A percentile compares a stretch with the other conserved stretches of the same genome.
phyloP scores from a whole-genome alignment of 2,113 vertebrate genomes.

The Jaculus jaculus region DNA sequence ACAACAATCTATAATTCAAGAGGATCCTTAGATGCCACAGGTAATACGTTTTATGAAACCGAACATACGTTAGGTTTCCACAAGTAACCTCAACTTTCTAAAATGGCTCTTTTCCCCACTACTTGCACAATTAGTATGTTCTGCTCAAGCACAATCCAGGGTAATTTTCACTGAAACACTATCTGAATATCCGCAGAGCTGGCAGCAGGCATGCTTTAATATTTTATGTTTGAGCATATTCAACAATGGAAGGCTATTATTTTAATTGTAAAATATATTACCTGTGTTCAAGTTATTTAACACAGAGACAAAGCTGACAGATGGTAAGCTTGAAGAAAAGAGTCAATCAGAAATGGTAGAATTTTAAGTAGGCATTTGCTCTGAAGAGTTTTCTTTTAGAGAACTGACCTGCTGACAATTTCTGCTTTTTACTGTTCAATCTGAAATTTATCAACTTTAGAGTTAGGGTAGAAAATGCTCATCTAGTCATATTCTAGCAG shows the following conservation, averaged over 20 bases:
- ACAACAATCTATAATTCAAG: background rate
- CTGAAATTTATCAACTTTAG: constrained; percentile 35
- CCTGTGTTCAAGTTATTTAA: constrained; percentile 57
- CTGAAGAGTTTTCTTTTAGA: constrained; percentile 20
- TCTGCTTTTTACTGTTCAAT: background rate
- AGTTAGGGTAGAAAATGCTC: background rate
- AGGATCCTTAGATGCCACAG: background rate
- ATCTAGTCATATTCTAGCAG: background rate
- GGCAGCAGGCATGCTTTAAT: constrained; percentile 35
- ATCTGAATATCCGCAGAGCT: constrained; percentile 25
- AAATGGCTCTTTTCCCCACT: background rate
- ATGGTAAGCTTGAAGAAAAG: background rate
- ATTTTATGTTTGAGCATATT: constrained; percentile 60
- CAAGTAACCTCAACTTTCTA: background rate
- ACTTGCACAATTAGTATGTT: background rate
- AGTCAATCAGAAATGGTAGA: background rate
- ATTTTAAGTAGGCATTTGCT: constrained; percentile 5
- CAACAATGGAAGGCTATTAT: constrained; percentile 35
- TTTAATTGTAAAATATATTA: constrained; percentile 64
- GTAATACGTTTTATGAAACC: background rate
- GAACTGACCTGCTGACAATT: background rate
- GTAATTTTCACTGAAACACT: constrained; percentile 25
- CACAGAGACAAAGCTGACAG: background rate
- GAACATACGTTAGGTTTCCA: background rate
- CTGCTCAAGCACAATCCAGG: constrained; percentile 21